Evolutionary conservation across 2,888 invertebrate species (phyloP).

Genomic region (Leptopterna dolabrata): DNA sequence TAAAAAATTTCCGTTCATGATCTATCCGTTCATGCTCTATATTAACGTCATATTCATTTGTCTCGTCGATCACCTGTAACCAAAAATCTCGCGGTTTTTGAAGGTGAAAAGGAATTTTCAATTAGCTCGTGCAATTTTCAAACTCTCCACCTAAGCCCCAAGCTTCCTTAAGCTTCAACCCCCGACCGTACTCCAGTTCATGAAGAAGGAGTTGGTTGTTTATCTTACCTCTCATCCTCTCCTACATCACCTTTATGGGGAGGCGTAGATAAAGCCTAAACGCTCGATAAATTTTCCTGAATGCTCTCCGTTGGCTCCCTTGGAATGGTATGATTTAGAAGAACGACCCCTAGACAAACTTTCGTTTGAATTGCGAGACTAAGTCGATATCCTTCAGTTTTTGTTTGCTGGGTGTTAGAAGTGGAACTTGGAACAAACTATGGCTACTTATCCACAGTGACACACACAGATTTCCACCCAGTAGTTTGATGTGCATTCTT

Average conservation of each 20-base stretch:
- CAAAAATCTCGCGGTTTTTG: neutral
- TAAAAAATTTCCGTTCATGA: too few species aligned
- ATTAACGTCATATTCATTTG: too few species aligned
- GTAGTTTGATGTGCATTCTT: too few species aligned
- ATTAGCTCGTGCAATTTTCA: neutral
- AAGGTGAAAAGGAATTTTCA: neutral
- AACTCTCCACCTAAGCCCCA: neutral
- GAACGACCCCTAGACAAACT: neutral
- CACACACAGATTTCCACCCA: too few species aligned
- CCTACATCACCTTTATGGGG: constrained; percentile 5
- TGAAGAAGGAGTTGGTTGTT: neutral
- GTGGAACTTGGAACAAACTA: too few species aligned
- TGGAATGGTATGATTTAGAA: neutral
- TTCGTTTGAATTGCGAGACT: neutral
- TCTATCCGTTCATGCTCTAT: too few species aligned
- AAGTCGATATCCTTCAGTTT: neutral
- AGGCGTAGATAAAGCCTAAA: neutral
- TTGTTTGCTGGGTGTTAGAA: neutral
- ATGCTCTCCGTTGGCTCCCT: neutral
- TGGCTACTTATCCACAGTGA: too few species aligned
- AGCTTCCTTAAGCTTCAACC: neutral
- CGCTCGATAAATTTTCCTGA: neutral
- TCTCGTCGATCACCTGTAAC: too few species aligned
- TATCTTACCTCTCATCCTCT: neutral
- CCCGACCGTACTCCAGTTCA: neutral